phyloP scores from a whole-genome alignment of 2,797 vertebrate species.

The Sternotherus odoratus region DNA sequence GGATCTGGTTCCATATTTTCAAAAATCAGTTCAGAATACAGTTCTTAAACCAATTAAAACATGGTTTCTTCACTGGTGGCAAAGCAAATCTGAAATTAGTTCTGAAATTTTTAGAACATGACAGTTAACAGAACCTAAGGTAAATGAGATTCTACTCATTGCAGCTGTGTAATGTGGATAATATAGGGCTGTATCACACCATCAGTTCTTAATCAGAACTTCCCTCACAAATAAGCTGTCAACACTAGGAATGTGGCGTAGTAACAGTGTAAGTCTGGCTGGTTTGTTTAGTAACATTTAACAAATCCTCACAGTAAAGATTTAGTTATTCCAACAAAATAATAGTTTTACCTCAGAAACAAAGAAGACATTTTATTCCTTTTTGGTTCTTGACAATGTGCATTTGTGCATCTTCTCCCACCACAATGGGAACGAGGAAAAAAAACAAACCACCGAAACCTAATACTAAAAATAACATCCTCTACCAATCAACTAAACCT shows the following conservation, averaged over 20 bases:
- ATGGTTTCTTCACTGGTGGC: background rate
- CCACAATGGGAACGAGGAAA: background rate
- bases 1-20: background rate
- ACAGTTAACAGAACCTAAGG: background rate
- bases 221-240: background rate
- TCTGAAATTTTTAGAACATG: background rate
- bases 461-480: conserved; percentile 24
- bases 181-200: background rate
- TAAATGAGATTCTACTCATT: background rate
- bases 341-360: background rate
- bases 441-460: too few relatives aligned
- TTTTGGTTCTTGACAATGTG: background rate
- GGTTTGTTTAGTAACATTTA: background rate
- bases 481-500: background rate
- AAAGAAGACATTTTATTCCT: background rate
- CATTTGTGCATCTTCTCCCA: background rate
- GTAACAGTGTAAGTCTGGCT: background rate
- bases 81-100: background rate
- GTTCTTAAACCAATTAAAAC: background rate
- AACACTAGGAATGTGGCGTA: background rate
- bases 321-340: background rate
- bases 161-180: background rate
- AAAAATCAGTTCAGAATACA: background rate
- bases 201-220: background rate
- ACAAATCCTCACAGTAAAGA: background rate